These are phyloP conservation scores for Ambastaia sidthimunki DNA, from an alignment of 2,797 vertebrate species.

Conservation along the genomic window DNA sequence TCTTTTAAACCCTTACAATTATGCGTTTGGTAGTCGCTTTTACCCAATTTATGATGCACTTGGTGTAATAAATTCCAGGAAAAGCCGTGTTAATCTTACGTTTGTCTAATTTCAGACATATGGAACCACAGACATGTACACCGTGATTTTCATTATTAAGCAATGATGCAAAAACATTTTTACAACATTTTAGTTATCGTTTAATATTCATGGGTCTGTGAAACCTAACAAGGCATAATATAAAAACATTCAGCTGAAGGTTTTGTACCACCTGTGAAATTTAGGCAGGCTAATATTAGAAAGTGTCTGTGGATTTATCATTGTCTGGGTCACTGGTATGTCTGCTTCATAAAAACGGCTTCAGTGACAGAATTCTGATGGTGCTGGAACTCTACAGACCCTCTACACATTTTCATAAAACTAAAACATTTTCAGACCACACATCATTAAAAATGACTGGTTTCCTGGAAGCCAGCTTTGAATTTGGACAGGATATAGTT, in stretches of 20 bases:
- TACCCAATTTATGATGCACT: neutral
- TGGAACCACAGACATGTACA: neutral
- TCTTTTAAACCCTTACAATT: neutral
- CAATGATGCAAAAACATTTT: neutral
- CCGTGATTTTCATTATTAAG: neutral
- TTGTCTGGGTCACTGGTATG: neutral
- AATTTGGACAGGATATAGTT: neutral
- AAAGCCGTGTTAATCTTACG: neutral
- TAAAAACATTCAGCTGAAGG: neutral
- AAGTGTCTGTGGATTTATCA: slow-evolving; percentile 9
- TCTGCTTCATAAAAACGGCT: neutral
- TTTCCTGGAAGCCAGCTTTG: neutral
- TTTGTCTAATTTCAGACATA: neutral
- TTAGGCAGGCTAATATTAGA: slow-evolving; percentile 37
- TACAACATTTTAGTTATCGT: neutral
- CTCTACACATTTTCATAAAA: neutral
- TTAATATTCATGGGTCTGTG: neutral
- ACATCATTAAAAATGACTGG: neutral
- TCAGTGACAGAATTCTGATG: neutral
- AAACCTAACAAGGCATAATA: neutral
- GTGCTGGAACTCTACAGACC: neutral
- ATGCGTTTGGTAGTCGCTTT: neutral
- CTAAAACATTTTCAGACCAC: neutral
- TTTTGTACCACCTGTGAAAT: slow-evolving; percentile 26
- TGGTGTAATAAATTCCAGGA: neutral